Evolutionary conservation across 2,113 vertebrate species (phyloP).

Genomic region (Microcebus lehilahytsara): DNA sequence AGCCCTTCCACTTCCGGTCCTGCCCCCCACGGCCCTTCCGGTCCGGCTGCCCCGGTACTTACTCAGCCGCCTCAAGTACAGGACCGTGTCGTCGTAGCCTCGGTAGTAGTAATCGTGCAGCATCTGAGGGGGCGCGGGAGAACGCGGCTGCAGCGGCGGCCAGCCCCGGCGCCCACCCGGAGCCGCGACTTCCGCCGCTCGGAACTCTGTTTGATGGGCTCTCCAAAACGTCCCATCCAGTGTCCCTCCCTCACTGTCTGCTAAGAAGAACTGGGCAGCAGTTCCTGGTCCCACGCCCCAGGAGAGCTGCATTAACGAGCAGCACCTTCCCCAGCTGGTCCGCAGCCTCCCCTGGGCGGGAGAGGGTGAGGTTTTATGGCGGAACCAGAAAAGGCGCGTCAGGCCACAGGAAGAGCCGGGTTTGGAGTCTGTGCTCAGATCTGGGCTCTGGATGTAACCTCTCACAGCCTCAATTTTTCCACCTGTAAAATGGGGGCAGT

Average conservation of each 20-base stretch:
- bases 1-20: background rate
- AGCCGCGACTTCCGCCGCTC: background rate
- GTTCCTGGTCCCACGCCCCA: background rate
- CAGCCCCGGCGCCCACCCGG: accelerated
- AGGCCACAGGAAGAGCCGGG: background rate
- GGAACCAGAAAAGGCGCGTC: background rate
- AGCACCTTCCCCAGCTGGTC: no score
- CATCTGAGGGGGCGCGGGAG: conserved; percentile 72
- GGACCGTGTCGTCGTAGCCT: conserved; percentile 84
- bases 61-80: conserved; percentile 85
- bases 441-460: background rate
- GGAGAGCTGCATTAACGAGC: background rate
- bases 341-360: background rate
- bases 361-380: background rate
- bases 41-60: conserved; percentile 61
- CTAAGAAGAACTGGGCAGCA: background rate
- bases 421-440: background rate
- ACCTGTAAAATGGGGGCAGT: background rate
- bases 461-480: background rate
- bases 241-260: background rate
- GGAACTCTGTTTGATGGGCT: background rate
- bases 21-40: accelerated
- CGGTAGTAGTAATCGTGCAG: conserved; percentile 83
- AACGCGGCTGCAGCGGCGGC: accelerated
- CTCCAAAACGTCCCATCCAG: background rate